These are phyloP conservation scores for Odontocolon sp. DNA, from an alignment of 2,888 invertebrate species.

Conservation along the genomic window DNA sequence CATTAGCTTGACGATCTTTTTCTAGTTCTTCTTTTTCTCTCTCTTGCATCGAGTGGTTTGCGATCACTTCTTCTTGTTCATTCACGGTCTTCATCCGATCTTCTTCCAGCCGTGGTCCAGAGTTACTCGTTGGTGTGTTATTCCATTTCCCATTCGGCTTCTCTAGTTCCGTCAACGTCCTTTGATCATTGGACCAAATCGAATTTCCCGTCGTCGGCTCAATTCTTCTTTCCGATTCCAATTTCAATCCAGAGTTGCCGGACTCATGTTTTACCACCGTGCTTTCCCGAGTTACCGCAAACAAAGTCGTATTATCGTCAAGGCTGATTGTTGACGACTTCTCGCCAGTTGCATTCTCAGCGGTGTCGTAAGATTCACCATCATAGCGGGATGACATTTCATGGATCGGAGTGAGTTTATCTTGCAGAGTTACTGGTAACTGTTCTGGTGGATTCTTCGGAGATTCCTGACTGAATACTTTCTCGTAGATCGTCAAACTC, in stretches of 20 bases:
- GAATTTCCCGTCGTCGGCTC: constrained; percentile 54
- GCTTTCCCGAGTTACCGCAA: constrained; percentile 4
- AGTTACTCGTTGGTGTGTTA: background rate
- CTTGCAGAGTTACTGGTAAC: too few species aligned
- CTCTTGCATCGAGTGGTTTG: too few species aligned
- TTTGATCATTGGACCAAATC: constrained; percentile 58
- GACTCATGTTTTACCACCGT: background rate
- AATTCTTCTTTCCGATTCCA: background rate
- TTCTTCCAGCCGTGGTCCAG: background rate
- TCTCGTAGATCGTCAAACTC: background rate
- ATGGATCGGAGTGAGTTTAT: background rate
- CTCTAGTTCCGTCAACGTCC: background rate
- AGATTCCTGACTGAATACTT: background rate
- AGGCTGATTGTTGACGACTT: background rate
- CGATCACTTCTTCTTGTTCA: background rate
- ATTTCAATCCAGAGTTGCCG: background rate
- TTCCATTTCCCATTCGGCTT: constrained; percentile 29
- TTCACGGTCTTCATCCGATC: background rate
- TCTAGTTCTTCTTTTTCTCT: too few species aligned
- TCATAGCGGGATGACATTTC: background rate
- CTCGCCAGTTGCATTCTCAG: background rate
- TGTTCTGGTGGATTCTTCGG: background rate
- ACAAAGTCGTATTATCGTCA: background rate
- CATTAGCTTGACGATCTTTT: too few species aligned
- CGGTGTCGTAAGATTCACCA: background rate